These are phyloP conservation scores for Pangasius mekongensis DNA, from an alignment of 2,797 vertebrate species.

Conservation along the genomic window DNA sequence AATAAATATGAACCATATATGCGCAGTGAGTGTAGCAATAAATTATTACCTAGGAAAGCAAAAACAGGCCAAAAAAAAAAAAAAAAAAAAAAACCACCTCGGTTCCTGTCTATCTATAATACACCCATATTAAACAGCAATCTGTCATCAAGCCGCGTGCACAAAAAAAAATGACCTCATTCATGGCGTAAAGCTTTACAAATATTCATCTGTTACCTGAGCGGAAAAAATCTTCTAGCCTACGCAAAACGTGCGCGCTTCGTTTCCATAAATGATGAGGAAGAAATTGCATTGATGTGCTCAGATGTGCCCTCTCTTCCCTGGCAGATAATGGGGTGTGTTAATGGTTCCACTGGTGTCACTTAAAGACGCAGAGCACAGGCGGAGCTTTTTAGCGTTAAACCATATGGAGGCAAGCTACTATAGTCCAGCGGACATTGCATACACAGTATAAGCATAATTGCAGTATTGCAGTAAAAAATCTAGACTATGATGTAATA, in stretches of 20 bases:
- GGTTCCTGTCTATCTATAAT: neutral
- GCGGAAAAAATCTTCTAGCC: constrained; percentile 52
- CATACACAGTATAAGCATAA: neutral
- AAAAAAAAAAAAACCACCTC: too few species aligned
- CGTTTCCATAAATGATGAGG: constrained; percentile 54
- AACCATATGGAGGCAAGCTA: neutral
- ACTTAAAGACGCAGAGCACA: constrained; percentile 70
- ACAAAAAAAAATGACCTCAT: neutral
- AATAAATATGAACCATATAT: neutral
- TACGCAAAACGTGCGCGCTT: constrained; percentile 25
- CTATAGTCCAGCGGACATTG: neutral
- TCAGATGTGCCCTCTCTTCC: constrained; percentile 64
- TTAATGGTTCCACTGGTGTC: constrained; percentile 72
- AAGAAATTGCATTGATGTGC: constrained; percentile 57
- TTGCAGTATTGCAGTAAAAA: neutral
- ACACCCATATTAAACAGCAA: neutral
- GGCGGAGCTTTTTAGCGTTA: constrained; percentile 15
- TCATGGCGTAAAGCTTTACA: neutral
- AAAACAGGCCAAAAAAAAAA: neutral
- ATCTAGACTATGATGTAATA: neutral
- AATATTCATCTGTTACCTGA: constrained; percentile 64
- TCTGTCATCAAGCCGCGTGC: neutral
- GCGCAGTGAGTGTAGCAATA: neutral
- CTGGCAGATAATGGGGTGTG: constrained; percentile 72
- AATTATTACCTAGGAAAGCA: neutral